Conservation (phyloP, 1,140 invertebrate genomes). For the Solenopsis fugax region DNA sequence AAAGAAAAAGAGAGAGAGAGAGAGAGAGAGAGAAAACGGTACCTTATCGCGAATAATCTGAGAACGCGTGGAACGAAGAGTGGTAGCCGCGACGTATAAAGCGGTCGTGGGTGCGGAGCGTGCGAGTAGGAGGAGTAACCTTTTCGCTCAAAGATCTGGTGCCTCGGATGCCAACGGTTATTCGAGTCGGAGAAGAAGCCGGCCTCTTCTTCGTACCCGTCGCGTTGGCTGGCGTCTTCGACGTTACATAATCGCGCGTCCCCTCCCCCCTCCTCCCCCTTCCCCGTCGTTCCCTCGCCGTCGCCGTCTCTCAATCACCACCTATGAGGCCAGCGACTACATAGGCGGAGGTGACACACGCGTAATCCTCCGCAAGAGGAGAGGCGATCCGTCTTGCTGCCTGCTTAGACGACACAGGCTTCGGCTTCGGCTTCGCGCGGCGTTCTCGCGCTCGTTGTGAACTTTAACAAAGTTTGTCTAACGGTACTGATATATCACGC, state of each 20-base stretch:
- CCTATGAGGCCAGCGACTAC: constrained; percentile 57
- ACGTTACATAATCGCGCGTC: constrained; percentile 67
- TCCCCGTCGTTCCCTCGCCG: not conserved
- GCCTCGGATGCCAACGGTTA: constrained; percentile 65
- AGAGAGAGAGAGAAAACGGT: constrained; percentile 15
- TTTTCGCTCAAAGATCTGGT: constrained; percentile 62
- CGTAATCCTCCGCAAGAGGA: not conserved
- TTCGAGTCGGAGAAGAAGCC: constrained; percentile 61
- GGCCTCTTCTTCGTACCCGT: constrained; percentile 48
- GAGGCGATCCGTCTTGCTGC: constrained; percentile 10
- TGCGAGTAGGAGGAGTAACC: constrained; percentile 34
- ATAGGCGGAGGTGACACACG: constrained; percentile 48
- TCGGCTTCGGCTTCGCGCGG: not conserved
- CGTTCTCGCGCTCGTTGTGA: constrained; percentile 24
- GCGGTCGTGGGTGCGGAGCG: constrained; percentile 42
- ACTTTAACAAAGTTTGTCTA: constrained; percentile 47
- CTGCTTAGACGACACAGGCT: not conserved
- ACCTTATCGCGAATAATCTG: constrained; percentile 69
- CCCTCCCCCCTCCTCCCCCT: not conserved
- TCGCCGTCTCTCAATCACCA: constrained; percentile 53
- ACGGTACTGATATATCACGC: constrained; percentile 4
- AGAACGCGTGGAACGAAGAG: constrained; percentile 56
- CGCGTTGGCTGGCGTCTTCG: constrained; percentile 63
- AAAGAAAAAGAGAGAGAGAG: not conserved
- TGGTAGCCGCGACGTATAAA: constrained; percentile 24